Evolutionary conservation across 2,113 vertebrate species (phyloP).

Genomic region (Myiopsitta monachus): DNA sequence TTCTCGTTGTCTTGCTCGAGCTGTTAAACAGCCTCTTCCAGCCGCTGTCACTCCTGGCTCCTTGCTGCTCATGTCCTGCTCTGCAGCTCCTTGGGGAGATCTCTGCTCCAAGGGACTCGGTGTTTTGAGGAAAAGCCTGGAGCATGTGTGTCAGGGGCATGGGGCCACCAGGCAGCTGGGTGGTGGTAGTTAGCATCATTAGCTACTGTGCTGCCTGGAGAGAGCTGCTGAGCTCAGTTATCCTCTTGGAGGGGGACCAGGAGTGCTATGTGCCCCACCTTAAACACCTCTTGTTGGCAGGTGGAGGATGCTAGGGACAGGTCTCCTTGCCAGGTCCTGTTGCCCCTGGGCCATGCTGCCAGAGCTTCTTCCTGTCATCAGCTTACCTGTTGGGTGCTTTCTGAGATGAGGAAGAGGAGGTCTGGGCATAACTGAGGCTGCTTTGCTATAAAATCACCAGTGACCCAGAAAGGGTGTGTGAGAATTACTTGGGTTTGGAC

Average conservation of each 20-base stretch:
- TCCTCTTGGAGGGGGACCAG: neutral
- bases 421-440: neutral
- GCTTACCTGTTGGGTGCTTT: neutral
- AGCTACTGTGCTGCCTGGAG: neutral
- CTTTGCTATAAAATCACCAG: neutral
- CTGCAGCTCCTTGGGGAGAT: neutral
- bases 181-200: neutral
- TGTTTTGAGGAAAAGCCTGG: neutral
- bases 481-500: neutral
- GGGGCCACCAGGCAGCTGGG: neutral
- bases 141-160: neutral
- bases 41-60: neutral
- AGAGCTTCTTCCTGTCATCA: neutral
- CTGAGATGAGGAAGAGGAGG: neutral
- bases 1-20: neutral
- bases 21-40: neutral
- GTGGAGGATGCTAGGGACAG: neutral
- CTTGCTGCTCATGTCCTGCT: neutral
- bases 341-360: accelerated
- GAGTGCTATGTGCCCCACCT: neutral
- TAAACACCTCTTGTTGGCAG: neutral
- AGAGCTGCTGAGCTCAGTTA: neutral
- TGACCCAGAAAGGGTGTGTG: neutral
- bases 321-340: neutral
- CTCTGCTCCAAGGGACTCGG: neutral